Conservation (phyloP, 2,888 invertebrate genomes). For the Pollenia angustigena region DNA sequence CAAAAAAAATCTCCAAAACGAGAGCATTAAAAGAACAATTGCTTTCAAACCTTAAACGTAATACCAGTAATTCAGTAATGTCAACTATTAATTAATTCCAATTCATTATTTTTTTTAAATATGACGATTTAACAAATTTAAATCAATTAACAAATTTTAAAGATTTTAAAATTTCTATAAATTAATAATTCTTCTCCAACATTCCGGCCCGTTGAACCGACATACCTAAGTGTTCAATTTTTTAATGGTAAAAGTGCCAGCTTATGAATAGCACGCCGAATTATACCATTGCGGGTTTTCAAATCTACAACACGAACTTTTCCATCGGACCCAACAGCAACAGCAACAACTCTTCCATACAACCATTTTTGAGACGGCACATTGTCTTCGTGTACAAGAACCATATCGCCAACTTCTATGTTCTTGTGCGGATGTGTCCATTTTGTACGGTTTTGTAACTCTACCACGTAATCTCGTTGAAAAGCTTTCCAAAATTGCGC, state of each 20-base stretch:
- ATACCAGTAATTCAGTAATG: no score
- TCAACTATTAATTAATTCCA: no score
- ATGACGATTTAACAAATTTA: no score
- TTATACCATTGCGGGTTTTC: conserved; percentile 27
- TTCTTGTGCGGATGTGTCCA: background rate
- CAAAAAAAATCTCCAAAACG: no score
- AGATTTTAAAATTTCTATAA: no score
- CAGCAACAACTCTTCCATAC: conserved; percentile 25
- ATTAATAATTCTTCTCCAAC: background rate
- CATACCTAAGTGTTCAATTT: background rate
- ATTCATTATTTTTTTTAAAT: no score
- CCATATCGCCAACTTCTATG: background rate
- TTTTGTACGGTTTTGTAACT: conserved; percentile 1
- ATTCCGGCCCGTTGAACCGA: conserved; percentile 21
- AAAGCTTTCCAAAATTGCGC: conserved; percentile 25
- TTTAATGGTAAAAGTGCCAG: conserved; percentile 31
- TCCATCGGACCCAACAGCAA: conserved; percentile 23
- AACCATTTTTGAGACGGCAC: conserved; percentile 22
- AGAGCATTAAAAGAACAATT: no score
- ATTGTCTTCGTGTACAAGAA: conserved; percentile 46
- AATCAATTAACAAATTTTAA: no score
- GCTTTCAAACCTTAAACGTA: no score
- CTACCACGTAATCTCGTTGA: conserved; percentile 13
- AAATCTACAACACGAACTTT: conserved; percentile 24
- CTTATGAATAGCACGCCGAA: conserved; percentile 46